phyloP scores from a whole-genome alignment of 2,888 invertebrate species.

The Drosophila demipolita region DNA sequence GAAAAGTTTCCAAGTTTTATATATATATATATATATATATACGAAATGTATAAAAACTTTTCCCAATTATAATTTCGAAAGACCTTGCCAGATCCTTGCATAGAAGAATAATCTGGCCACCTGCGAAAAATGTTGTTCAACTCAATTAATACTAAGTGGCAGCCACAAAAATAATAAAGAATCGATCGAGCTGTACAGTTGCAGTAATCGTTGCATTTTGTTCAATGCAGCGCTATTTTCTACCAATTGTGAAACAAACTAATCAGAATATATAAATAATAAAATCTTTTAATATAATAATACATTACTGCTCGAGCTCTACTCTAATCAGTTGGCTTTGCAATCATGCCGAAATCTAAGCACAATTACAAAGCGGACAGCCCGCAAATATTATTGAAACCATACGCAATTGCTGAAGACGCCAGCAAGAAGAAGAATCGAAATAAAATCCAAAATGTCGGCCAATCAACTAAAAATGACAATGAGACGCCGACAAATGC shows the following conservation, averaged over 20 bases:
- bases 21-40: not conserved
- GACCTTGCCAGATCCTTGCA: not conserved
- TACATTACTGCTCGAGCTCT: not conserved
- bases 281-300: not conserved
- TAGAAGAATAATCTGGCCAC: not conserved
- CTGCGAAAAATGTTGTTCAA: not conserved
- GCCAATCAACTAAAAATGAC: too few relatives aligned
- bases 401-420: not conserved
- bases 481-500: not conserved
- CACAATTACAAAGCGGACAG: not conserved
- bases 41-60: not conserved
- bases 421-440: not conserved
- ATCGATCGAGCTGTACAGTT: not conserved
- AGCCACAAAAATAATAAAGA: constrained; percentile 1
- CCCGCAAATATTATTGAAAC: not conserved
- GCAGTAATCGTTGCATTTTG: constrained; percentile 8
- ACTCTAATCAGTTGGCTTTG: not conserved
- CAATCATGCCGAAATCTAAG: constrained; percentile 16
- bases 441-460: not conserved
- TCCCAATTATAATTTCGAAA: not conserved
- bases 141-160: not conserved
- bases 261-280: not conserved
- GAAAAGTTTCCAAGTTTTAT: not conserved
- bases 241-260: not conserved
- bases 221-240: not conserved